Percentiles rank a stretch among this genome's conserved stretches.
Evolutionary conservation across 2,113 vertebrate genomes (phyloP).

Genomic region (Chaetodon auriga): DNA sequence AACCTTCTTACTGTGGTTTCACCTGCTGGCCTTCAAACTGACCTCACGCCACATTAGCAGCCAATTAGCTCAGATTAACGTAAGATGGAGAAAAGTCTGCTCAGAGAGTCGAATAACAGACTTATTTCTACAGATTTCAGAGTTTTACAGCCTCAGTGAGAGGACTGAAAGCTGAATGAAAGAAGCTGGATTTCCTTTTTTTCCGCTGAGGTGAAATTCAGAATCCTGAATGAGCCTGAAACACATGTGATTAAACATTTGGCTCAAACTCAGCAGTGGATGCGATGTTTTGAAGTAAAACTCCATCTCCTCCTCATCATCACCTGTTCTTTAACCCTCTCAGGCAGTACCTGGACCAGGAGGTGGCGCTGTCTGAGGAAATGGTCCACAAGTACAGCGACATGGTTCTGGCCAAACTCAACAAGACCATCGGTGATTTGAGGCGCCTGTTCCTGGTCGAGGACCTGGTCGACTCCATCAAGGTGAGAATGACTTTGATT

Average conservation of each 20-base stretch:
- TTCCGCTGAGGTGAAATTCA: no score
- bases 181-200: no score
- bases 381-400: conserved; percentile 94
- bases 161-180: no score
- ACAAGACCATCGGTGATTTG: conserved; percentile 88
- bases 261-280: no score
- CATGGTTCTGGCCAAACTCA: conserved; percentile 87
- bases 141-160: background rate
- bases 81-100: background rate
- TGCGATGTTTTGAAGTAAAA: no score
- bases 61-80: conserved; percentile 33
- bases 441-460: conserved; percentile 96
- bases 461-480: conserved; percentile 97
- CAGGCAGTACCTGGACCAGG: conserved; percentile 92
- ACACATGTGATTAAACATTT: no score
- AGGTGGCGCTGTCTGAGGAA: conserved; percentile 91
- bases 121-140: conserved; percentile 1
- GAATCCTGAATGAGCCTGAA: no score
- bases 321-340: background rate
- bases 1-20: conserved; percentile 17
- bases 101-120: background rate
- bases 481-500: conserved; percentile 83
- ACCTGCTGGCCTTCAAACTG: background rate
- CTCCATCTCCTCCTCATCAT: background rate
- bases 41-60: conserved; percentile 1